Base-by-base conservation (phyloP, 2,888 invertebrate genomes). In the Palloptera scutellata region DNA sequence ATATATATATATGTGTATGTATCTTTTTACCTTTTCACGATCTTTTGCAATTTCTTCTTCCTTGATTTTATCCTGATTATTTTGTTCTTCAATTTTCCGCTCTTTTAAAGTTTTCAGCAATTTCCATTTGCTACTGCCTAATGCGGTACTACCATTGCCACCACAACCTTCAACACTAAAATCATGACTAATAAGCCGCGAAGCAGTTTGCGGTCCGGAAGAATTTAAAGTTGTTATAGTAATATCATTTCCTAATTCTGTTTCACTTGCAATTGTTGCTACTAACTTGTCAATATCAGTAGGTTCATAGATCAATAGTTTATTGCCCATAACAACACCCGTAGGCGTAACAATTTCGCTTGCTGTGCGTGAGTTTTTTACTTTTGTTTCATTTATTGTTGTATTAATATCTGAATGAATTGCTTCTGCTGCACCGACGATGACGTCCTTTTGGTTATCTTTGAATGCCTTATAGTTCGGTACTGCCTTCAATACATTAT, bases 61-160 rank as follows among this genome's bases (percentile, higher is more conserved):
- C 64, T 87, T 89, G 61, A 88, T 88, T 72, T 91, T 90, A 68
- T 90, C 91, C 70, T 89, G 89, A 77, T 91, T 91, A 77, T 88
- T 88, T 82, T 91, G 93, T 78, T 95, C 95, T 83, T 95, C 95
- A 3, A 95, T 93, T 86, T 96, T 95, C 70, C 92, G 88, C 78
- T 96, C 95, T 81, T 95, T 95, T 41, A 96, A 84, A 1, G 95
- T 95, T 85, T 95, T 96, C 2, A 96, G 85, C 55, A 96, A 87
- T 83, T 95, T 95, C 96, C 96, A 96, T 83, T 95, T 95, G 80
- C 95, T 95, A 79, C 94, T 94, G 10, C 93, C 91, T 62, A 91
- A 88, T 3, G 55, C 20, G 1, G 65, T 71, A 67, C 73, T 76
- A 13, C 30, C 30, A 61, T 43, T 61, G 9, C 62, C 61, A 15